These are phyloP conservation scores for Eubucco bourcierii DNA, from an alignment of 2,113 vertebrate genomes.

Conservation along the genomic window DNA sequence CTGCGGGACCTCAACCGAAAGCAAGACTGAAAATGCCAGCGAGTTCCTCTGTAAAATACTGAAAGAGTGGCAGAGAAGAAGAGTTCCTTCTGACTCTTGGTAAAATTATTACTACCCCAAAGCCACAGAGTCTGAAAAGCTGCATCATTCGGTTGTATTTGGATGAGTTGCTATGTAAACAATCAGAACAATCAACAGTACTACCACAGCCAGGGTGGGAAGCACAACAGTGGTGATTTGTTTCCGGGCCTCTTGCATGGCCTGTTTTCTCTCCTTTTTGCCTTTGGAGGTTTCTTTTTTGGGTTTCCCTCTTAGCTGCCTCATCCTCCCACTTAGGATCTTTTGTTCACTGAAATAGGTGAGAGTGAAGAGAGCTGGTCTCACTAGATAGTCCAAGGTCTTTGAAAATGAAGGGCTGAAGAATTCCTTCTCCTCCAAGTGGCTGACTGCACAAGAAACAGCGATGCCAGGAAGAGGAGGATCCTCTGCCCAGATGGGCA, in stretches of 20 bases:
- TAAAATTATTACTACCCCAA: slow-evolving; percentile 3
- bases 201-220: slow-evolving; percentile 87
- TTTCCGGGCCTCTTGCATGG: slow-evolving; percentile 95
- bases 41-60: slow-evolving; percentile 28
- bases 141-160: too few relatives aligned
- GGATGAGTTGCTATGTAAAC: slow-evolving; percentile 95
- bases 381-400: too few relatives aligned
- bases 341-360: background rate
- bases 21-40: slow-evolving; percentile 63
- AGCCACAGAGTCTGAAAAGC: slow-evolving; percentile 2
- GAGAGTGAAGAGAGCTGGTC: background rate
- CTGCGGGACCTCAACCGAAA: slow-evolving; percentile 53
- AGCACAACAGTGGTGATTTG: slow-evolving; percentile 92
- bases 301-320: slow-evolving; percentile 96
- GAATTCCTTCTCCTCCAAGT: background rate
- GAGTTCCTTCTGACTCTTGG: slow-evolving; percentile 54
- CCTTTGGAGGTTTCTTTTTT: slow-evolving; percentile 96
- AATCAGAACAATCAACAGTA: slow-evolving; percentile 91
- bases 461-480: too few relatives aligned
- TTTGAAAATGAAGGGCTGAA: background rate
- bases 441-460: background rate
- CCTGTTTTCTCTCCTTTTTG: slow-evolving; percentile 96
- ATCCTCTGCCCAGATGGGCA: too few relatives aligned
- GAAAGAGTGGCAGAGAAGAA: background rate
- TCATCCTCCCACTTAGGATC: slow-evolving; percentile 77